A percentile compares a stretch with the other conserved stretches of the same genome.
Conservation (phyloP, 2,113 vertebrate species). For the Axis porcinus region DNA sequence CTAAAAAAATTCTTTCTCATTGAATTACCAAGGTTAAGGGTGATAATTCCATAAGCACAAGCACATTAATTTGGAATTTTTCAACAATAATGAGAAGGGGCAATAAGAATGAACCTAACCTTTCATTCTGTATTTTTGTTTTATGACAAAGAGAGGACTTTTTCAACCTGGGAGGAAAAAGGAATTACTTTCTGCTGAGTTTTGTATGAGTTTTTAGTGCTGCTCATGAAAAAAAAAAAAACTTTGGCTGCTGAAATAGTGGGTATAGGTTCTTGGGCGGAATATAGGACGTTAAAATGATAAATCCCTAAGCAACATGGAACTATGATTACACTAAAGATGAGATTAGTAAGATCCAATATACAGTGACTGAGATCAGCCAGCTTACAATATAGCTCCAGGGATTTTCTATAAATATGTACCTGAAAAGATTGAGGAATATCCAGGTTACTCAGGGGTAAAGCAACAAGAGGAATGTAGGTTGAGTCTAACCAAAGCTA, state of each 20-base stretch:
- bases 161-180: background rate
- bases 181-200: background rate
- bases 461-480: background rate
- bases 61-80: background rate
- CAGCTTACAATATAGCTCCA: background rate
- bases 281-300: background rate
- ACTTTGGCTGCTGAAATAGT: background rate
- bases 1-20: conserved; percentile 14
- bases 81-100: background rate
- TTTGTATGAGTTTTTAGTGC: background rate
- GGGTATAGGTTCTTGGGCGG: background rate
- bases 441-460: background rate
- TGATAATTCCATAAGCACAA: background rate
- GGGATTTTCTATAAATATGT: background rate
- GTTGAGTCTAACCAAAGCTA: background rate
- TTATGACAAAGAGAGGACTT: background rate
- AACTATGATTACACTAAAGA: background rate
- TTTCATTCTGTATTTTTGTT: background rate
- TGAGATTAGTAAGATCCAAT: background rate
- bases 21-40: conserved; percentile 19
- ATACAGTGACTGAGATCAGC: background rate
- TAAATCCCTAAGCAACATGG: background rate
- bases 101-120: background rate
- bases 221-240: background rate
- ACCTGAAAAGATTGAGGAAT: background rate